Conservation (phyloP, 92 coral and sea anemone genomes). For the Parazoanthus darwini region DNA sequence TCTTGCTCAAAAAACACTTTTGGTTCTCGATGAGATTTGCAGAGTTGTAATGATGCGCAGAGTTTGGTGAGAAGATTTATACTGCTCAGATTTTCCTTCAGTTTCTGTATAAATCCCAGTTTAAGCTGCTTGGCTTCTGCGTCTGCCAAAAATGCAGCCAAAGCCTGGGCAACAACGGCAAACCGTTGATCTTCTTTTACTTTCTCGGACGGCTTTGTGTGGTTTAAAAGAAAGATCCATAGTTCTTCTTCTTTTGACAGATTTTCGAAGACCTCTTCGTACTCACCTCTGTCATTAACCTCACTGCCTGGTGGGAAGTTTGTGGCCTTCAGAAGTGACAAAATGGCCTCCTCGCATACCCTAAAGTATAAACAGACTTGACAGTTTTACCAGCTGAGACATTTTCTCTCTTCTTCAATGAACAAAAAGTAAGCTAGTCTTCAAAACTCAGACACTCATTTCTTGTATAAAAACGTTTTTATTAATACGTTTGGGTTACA, state of each 20-base stretch:
- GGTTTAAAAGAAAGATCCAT: not conserved
- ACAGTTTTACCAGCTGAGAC: not conserved
- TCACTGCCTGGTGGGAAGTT: not conserved
- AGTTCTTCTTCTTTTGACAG: constrained; percentile 13
- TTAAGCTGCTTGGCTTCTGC: constrained; percentile 10
- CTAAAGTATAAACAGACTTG: not conserved
- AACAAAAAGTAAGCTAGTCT: too few relatives aligned
- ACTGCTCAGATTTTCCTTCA: not conserved
- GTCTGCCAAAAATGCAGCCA: constrained; percentile 1
- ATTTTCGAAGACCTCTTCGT: constrained; percentile 16
- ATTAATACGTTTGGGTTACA: too few relatives aligned
- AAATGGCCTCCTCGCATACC: constrained; percentile 14
- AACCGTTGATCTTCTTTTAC: constrained; percentile 6
- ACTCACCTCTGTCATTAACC: not conserved
- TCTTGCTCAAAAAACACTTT: constrained; percentile 5
- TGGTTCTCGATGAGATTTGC: not conserved
- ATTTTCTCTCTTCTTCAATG: too few relatives aligned
- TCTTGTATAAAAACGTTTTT: too few relatives aligned
- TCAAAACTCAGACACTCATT: too few relatives aligned
- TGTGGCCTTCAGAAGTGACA: constrained; percentile 2
- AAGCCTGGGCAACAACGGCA: not conserved
- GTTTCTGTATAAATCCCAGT: constrained; percentile 19
- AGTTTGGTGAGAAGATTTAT: not conserved
- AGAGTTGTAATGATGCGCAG: not conserved
- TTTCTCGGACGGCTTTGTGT: constrained; percentile 14